phyloP scores from a whole-genome alignment of 1,140 invertebrate genomes.

The Aphelenchoides fujianensis region DNA sequence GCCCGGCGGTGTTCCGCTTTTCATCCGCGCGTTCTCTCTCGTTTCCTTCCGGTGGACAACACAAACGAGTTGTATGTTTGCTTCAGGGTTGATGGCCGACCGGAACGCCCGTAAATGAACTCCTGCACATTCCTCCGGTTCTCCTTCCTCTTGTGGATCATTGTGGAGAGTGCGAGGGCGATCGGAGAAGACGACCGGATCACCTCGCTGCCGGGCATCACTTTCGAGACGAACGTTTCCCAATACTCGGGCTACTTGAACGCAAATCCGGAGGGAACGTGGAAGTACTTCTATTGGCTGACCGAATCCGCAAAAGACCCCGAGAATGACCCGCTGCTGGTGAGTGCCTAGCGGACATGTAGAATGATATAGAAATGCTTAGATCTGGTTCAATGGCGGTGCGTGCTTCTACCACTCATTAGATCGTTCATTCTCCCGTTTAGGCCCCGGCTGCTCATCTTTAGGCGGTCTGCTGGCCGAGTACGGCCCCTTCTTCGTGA shows the following conservation, averaged over 20 bases:
- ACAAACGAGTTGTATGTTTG: no score
- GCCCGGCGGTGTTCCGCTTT: no score
- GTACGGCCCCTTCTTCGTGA: conserved; percentile 30
- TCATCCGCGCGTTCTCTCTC: no score
- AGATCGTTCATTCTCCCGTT: no score
- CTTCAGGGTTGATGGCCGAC: no score
- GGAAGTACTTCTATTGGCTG: conserved; percentile 48
- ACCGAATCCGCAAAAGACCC: conserved; percentile 64
- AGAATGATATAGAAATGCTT: conserved; percentile 20
- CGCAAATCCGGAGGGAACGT: conserved; percentile 32
- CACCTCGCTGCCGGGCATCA: conserved; percentile 38
- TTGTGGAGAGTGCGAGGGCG: no score
- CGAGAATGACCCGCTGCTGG: conserved; percentile 64
- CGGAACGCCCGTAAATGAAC: no score
- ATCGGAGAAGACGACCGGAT: conserved; percentile 36
- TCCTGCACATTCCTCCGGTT: no score
- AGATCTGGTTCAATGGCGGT: conserved; percentile 68
- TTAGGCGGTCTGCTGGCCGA: conserved; percentile 23
- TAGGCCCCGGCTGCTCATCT: no score
- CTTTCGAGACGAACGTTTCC: conserved; percentile 39
- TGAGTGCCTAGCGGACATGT: conserved; percentile 12
- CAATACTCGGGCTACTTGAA: conserved; percentile 52
- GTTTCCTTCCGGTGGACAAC: no score
- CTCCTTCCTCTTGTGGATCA: no score
- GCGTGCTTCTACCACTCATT: no score